Percentiles rank a stretch among this genome's conserved stretches.
These are phyloP conservation scores for Gnathonemus echidnorhynchus DNA, from an alignment of 2,113 vertebrate genomes.

Conservation along the genomic window DNA sequence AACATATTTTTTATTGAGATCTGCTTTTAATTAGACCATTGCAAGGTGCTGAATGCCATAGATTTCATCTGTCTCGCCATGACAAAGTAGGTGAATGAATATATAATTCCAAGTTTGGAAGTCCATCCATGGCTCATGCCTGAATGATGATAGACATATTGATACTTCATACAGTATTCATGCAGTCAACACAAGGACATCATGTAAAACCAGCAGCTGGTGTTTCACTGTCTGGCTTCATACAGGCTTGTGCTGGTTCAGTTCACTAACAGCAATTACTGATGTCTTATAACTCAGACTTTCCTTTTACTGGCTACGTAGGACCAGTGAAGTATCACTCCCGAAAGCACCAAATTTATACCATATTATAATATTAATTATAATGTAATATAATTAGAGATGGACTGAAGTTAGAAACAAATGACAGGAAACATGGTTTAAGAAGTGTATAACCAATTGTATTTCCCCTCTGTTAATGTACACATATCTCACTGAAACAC, in stretches of 20 bases:
- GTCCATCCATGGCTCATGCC: not conserved
- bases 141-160: not conserved
- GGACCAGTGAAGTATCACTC: not conserved
- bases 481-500: slow-evolving; percentile 79
- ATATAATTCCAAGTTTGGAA: not conserved
- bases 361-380: not conserved
- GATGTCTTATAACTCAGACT: not conserved
- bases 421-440: slow-evolving; percentile 56
- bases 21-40: not conserved
- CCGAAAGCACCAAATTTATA: not conserved
- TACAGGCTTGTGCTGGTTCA: not conserved
- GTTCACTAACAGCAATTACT: not conserved
- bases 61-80: too few relatives aligned
- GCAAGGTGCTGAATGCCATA: not conserved
- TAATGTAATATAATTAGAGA: not conserved
- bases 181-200: not conserved
- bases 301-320: not conserved
- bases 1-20: not conserved
- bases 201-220: not conserved
- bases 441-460: slow-evolving; percentile 84
- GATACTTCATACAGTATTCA: not conserved
- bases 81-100: not conserved
- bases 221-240: not conserved
- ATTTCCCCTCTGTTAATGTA: slow-evolving; percentile 79
- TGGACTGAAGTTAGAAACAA: slow-evolving; percentile 34